Base-by-base conservation (phyloP, 2,797 vertebrate species). In the Sebastes glaucus region DNA sequence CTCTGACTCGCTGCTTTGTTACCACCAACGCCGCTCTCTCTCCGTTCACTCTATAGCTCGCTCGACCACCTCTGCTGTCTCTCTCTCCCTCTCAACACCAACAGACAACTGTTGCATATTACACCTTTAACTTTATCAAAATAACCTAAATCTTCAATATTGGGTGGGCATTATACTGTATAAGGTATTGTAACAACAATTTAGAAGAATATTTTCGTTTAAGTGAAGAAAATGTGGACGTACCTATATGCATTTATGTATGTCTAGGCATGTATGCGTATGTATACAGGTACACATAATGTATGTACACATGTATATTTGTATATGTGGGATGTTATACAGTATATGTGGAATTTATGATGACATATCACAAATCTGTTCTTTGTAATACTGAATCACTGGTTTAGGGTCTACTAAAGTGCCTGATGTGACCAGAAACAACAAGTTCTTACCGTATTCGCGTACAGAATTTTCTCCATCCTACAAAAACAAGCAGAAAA, bases 381-480 rank as follows among this genome's bases (percentile, higher is more conserved):
- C 23, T 55, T 38, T 52, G 38, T 6, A 52, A 53, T 35, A 8
- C 8, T 32, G n/a, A 8, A 52, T 16, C 9, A 5, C 60, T 64
- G 23, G 22, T 65, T 56, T n/a, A 56, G 32, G 11, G 23, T 22
- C 10, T 27, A 11, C 9, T n/a, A 13, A 53, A 49, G 3, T 33
- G 8, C 2, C 6, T 8, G 2, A 68, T 23, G 20, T 22, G 23
- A 56, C 2, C 14, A 69, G 11, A 61, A n/a, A 42, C 55, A 69
- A 27, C 2, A 32, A 2, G 3, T 20, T 57, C 95, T 95, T 72
- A 96, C 96, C 95, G 80, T 81, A 75, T 74, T 83, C 89, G n/a
- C 76, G 77, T 32, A 76, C 81, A 76, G 86, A 80, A 63, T 77
- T 83, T 28, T 95, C 93, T 80, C 88, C 94, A 81, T 95, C 95